Conservation (phyloP, 1,140 invertebrate species). For the Hestina assimilis region DNA sequence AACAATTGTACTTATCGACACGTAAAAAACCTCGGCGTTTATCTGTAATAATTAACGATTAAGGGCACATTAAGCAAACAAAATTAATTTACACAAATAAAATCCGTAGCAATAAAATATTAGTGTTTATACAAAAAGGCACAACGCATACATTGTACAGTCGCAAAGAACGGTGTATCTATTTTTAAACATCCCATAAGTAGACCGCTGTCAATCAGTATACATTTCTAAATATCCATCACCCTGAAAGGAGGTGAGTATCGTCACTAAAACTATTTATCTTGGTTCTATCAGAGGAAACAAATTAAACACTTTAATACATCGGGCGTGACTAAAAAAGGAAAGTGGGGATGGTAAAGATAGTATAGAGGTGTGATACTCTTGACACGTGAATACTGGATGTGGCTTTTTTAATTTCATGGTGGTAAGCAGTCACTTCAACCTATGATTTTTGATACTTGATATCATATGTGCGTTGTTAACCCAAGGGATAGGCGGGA, state of each 20-base stretch:
- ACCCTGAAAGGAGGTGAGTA: conserved; percentile 36
- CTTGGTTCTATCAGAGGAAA: conserved; percentile 55
- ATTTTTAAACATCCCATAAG: conserved; percentile 30
- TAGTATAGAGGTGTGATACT: background rate
- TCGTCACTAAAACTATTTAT: conserved; percentile 48
- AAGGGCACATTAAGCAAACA: no score
- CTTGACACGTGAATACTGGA: background rate
- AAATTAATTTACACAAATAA: no score
- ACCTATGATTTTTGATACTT: background rate
- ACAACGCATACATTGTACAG: background rate
- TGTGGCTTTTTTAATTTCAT: background rate
- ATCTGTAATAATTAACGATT: no score
- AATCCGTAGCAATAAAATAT: no score
- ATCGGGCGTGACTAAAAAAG: conserved; percentile 69
- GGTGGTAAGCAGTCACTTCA: background rate
- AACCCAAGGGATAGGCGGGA: no score
- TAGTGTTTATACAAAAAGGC: background rate
- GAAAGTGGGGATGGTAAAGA: conserved; percentile 36
- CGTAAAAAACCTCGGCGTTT: no score
- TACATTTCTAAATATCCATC: conserved; percentile 46
- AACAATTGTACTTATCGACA: no score
- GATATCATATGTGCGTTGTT: no score
- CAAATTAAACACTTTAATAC: conserved; percentile 75
- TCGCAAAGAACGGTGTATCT: background rate
- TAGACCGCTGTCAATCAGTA: conserved; percentile 51